Evolutionary conservation across 2,888 invertebrate genomes (phyloP), one percentile per base, ranked within the genome.

Genomic region (Pristionchus exspectatus): DNA sequence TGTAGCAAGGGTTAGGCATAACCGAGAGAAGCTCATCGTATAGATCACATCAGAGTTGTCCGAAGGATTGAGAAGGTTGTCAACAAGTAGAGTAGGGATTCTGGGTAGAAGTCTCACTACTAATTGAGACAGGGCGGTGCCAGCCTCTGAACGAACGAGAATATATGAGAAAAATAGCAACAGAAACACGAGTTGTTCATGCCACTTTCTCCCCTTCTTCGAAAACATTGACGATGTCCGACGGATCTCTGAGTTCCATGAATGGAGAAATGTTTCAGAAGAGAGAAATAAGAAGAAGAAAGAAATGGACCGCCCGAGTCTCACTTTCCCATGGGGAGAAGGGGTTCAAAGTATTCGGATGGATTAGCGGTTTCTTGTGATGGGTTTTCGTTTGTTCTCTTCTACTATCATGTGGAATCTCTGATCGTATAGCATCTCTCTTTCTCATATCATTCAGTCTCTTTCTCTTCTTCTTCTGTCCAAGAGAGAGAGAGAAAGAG

Each of bases 341-440:
- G 74, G 30, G 74, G 74, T 38, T 74, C 74, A 72, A 21, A 72
- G 33, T 33, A 72, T 72, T 72, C 30, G 16, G 38, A 38, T 38
- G 74, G 74, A 30, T 74, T 74, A 74, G 69, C 30, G 69, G 33
- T 38, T 72, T 30, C 69, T 72, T 27, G 38, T 38, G 16, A 7
- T 33, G 38, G 33, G 66, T 66, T 30, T 69, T 30, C 38, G 74
- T 33, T 33, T 81, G 81, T 81, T 81, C 33, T 72, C 72, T 27
- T 33, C 81, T 81, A 54, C 50, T 81, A 81, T 50, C 50, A 14
- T 21, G 38, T 54, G 33, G 81, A 50, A 81, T 81, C 81, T 50
- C 81, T 81, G 50, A 74, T 81, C 81, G 81, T 81, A 81, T 81
- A 81, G 81, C 50, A 50, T 81, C 81, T 81, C 50, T 44, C 44